Percentiles rank a stretch among this genome's conserved stretches.
Evolutionary conservation across 2,888 invertebrate genomes (phyloP).

Genomic region (Baronia brevicornis): DNA sequence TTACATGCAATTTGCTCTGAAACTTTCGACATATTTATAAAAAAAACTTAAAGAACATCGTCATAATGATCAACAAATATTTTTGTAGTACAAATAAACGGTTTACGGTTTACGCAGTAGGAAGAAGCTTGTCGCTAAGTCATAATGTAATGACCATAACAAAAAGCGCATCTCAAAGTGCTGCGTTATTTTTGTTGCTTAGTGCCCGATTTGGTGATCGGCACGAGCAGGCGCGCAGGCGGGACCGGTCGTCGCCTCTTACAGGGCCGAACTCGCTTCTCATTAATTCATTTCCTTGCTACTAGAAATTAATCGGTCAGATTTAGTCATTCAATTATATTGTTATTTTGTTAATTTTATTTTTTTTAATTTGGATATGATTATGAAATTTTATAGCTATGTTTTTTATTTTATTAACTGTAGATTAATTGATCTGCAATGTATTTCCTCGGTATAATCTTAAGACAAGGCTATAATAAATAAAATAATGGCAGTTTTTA

Average conservation of each 20-base stretch:
- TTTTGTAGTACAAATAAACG: slow-evolving; percentile 7
- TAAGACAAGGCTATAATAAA: no score
- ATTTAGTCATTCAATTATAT: no score
- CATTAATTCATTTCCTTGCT: slow-evolving; percentile 6
- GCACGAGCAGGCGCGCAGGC: slow-evolving; percentile 51
- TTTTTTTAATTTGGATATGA: no score
- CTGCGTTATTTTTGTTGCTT: slow-evolving; percentile 67
- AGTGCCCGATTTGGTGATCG: slow-evolving; percentile 68
- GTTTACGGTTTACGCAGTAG: slow-evolving; percentile 26
- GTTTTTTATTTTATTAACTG: no score
- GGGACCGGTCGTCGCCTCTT: slow-evolving; percentile 71
- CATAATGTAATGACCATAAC: slow-evolving; percentile 57
- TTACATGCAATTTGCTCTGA: no score
- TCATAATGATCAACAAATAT: background rate
- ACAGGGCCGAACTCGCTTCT: slow-evolving; percentile 46
- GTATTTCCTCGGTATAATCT: no score
- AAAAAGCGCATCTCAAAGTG: slow-evolving; percentile 69
- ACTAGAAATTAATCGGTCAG: slow-evolving; percentile 5
- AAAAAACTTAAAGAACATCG: background rate
- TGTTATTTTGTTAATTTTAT: no score
- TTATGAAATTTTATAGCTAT: no score
- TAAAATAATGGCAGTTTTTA: no score
- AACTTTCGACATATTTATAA: background rate
- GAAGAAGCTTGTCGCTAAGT: slow-evolving; percentile 27
- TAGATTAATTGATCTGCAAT: no score